Base-by-base conservation (phyloP, 1,140 invertebrate genomes). In the Papilio glaucus region DNA sequence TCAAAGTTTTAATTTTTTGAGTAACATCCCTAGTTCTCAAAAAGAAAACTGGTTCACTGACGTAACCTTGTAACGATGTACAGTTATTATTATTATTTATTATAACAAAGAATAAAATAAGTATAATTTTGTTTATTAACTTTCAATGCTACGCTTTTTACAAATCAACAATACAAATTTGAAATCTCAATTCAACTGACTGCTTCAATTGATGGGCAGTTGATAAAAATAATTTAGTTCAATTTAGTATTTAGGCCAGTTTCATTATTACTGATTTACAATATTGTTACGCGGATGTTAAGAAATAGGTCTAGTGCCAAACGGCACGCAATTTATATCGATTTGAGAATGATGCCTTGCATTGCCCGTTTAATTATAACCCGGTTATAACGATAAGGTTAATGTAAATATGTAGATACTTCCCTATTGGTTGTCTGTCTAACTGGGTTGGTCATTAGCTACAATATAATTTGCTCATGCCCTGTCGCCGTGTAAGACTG, bases 181-280 rank as follows among this genome's bases (percentile, higher is more conserved):
- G 15, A 21, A 21, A 18, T 9, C 15, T 29, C 33, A 60, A 53
- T 72, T 37, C 41, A 73, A 49, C 29, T 70, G 18, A 26, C 26
- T 60, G 15, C 18, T 70, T 33, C 21, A 24, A 68, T 63, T 75
- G 45, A 26, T 24, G 13, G 42, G 1, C 18, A 37, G 39, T 33
- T 69, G 21, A 24, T 57, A 57, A 57, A 13, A 4, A 57, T 13
- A 12, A 42, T 68, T 70, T 24, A 62, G 57, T 26, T 18, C 60
- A 42, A 62, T 72, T 62, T 72, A 41, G 18, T 72, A 62, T 45
- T 63, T 26, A 15, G 53, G 39, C 29, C 60, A 60, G 49, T 57
- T 9, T 57, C 10, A 57, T 57, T 57, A 57, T 57, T 26, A 4
- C 10, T 13, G 49, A 57, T 57, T 57, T 57, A 24, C 15, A 45